Base-by-base conservation (phyloP, 2,113 vertebrate genomes). In the Oncorhynchus kisutch region DNA sequence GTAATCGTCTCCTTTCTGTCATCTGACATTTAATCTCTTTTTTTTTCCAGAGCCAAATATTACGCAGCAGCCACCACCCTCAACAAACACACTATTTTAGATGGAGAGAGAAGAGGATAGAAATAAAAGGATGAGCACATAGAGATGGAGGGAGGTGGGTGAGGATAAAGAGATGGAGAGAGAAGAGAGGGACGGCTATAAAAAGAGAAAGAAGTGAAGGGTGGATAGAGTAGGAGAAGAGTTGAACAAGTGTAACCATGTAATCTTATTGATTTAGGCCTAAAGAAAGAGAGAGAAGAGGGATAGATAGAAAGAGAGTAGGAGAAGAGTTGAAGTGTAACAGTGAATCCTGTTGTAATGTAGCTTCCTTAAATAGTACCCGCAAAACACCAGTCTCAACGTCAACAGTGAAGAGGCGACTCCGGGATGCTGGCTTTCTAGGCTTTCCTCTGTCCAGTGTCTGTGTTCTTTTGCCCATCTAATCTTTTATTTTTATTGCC, bases 11-110 rank as follows among this genome's bases (percentile, higher is more conserved):
- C 39, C 39, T 54, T 54, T 54, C 12, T 51, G 11, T 16, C 76
- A 24, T 54, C 12, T 51, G 11, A 4, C 76, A 24, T 86, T 88
- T 85, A 88, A 91, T 88, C 82, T 77, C 57, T 57, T 72, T 88
- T 72, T 72, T 88, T 29, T 29, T 27, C 65, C 79, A 79, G 74
- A 71, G 78, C 22, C 68, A 86, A 85, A 85, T 82, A 91, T 88
- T 87, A 89, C 79, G 70, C 83, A 71, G 78, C 65, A 78, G 71
- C 34, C 57, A n/a, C 60, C 54, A 71, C 76, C 76, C 16, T 34
- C 14, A 14, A 69, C 7, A 45, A 0, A 6, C 31, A 71, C 31
- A 54, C 34, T 4, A 24, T 22, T 16, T 18, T n/a, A 45, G 6
- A 25, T 8, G 24, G 39, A n/a, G 13, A 57, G 48, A 27, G 4